Conservation (phyloP, 1,140 invertebrate genomes). For the Hycleus phaleratus region DNA sequence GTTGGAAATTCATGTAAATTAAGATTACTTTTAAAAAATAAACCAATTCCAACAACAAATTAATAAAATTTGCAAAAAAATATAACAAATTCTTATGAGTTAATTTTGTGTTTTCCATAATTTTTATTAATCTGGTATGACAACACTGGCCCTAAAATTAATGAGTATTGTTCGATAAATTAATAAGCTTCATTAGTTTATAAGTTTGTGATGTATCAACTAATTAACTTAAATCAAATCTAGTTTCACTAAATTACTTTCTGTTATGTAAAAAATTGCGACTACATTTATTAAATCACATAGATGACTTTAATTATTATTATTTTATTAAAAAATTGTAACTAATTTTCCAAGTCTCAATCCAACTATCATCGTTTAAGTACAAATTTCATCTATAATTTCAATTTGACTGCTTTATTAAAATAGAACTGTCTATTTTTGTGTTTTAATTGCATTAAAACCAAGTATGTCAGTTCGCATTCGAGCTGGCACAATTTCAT, state of each 20-base stretch:
- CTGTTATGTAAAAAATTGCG: slow-evolving; percentile 5
- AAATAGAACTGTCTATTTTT: too few relatives aligned
- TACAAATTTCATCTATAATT: too few relatives aligned
- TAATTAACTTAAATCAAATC: slow-evolving; percentile 2
- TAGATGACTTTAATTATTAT: background rate
- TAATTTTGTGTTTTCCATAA: too few relatives aligned
- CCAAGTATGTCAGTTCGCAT: too few relatives aligned
- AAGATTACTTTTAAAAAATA: background rate
- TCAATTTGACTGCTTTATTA: too few relatives aligned
- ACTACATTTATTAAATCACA: slow-evolving; percentile 9
- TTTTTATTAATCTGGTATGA: background rate
- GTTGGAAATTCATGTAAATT: background rate
- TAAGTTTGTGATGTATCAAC: background rate
- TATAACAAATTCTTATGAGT: too few relatives aligned
- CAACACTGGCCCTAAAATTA: slow-evolving; percentile 12
- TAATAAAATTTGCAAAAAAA: background rate
- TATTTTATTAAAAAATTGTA: too few relatives aligned
- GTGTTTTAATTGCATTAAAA: too few relatives aligned
- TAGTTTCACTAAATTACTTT: background rate
- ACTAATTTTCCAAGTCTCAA: too few relatives aligned
- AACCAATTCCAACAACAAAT: slow-evolving; percentile 3
- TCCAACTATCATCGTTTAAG: too few relatives aligned
- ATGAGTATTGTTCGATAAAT: slow-evolving; percentile 6
- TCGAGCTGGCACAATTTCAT: too few relatives aligned
- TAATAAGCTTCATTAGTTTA: background rate